Percentiles rank a stretch among this genome's conserved stretches.
Conservation (phyloP, 2,797 vertebrate species). For the Morelia viridis region DNA sequence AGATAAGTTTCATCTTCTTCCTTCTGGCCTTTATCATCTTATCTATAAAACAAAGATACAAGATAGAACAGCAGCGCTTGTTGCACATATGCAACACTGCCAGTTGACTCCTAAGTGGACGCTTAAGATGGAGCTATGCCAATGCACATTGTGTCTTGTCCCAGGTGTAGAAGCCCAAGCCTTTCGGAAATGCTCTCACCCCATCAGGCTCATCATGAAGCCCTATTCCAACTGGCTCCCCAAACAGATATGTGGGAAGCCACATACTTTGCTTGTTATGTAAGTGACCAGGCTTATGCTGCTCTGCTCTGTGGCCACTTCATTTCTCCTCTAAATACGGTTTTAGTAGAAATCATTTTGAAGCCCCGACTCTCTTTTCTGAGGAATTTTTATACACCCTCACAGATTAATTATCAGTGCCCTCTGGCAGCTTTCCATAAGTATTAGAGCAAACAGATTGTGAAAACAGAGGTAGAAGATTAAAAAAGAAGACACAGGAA, state of each 20-base stretch:
- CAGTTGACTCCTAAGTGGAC: background rate
- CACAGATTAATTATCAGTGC: slow-evolving; percentile 16
- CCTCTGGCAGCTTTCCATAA: slow-evolving; percentile 15
- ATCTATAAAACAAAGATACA: background rate
- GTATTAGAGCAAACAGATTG: slow-evolving; percentile 4
- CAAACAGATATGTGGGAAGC: too few relatives aligned
- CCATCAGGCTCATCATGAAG: background rate
- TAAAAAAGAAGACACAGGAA: too few relatives aligned
- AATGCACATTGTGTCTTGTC: background rate
- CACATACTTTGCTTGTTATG: background rate
- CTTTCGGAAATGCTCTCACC: background rate
- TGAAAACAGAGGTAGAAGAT: background rate
- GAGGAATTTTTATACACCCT: background rate
- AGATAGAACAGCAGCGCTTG: background rate
- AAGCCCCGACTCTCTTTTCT: background rate
- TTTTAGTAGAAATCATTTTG: slow-evolving; percentile 5
- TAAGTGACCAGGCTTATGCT: background rate
- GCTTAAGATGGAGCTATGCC: background rate
- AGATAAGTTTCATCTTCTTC: background rate
- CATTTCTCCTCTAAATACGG: slow-evolving; percentile 4
- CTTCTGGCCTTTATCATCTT: background rate
- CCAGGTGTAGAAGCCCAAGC: background rate
- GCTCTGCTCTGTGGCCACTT: background rate
- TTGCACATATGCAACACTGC: too few relatives aligned
- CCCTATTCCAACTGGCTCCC: background rate